Conservation (phyloP, 1,140 invertebrate species). For the Drepana arcuata region DNA sequence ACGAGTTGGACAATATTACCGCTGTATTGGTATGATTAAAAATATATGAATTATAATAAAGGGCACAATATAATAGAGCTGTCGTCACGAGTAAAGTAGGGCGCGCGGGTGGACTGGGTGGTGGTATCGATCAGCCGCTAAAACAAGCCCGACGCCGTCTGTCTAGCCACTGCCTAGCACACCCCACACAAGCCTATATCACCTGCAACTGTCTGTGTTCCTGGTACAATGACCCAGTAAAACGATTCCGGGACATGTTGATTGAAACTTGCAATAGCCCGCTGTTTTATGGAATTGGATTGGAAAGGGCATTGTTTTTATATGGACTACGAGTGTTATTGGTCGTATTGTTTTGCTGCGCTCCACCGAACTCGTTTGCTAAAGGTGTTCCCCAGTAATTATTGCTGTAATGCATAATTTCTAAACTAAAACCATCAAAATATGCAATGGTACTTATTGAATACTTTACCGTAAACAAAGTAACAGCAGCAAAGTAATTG, state of each 20-base stretch:
- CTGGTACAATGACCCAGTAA: constrained; percentile 49
- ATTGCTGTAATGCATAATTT: too few relatives aligned
- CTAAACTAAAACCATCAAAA: too few relatives aligned
- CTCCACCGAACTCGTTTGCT: too few relatives aligned
- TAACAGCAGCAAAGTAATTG: too few relatives aligned
- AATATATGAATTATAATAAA: constrained; percentile 41
- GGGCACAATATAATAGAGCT: constrained; percentile 41
- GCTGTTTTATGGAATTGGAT: constrained; percentile 25
- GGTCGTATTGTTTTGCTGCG: too few relatives aligned
- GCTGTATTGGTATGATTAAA: constrained; percentile 18
- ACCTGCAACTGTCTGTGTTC: constrained; percentile 27
- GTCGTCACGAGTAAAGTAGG: constrained; percentile 50
- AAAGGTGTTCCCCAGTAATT: too few relatives aligned
- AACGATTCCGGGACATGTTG: constrained; percentile 30
- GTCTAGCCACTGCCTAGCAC: constrained; percentile 42
- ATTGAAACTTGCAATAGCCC: constrained; percentile 29
- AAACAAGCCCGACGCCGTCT: constrained; percentile 48
- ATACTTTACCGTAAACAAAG: too few relatives aligned
- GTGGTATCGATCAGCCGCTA: constrained; percentile 56
- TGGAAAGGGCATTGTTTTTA: constrained; percentile 14
- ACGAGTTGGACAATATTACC: too few relatives aligned
- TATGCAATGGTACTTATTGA: too few relatives aligned
- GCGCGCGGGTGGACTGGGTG: constrained; percentile 42
- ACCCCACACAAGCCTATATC: constrained; percentile 32
- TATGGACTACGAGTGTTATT: too few relatives aligned